A percentile compares a stretch with the other conserved stretches of the same genome.
Conservation (phyloP, 2,888 invertebrate species). For the Margaritifera margaritifera region DNA sequence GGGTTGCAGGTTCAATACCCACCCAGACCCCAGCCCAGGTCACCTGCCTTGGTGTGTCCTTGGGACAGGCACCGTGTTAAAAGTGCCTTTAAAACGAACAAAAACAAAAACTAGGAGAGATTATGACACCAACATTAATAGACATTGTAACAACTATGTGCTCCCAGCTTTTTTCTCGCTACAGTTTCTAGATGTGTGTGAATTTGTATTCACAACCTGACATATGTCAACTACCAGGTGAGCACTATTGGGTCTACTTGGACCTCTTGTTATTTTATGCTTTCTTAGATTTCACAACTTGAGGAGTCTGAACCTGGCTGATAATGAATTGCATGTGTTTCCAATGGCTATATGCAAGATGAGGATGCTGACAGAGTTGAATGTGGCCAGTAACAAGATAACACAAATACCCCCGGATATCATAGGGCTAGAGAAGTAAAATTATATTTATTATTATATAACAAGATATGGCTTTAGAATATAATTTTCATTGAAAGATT, state of each 20-base stretch:
- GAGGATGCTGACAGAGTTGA: conserved; percentile 69
- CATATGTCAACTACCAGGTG: too few relatives aligned
- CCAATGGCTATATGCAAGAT: conserved; percentile 71
- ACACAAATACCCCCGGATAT: conserved; percentile 69
- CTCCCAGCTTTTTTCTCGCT: too few relatives aligned
- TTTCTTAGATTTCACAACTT: conserved; percentile 66
- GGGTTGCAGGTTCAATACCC: too few relatives aligned
- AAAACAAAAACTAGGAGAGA: too few relatives aligned
- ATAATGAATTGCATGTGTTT: conserved; percentile 72
- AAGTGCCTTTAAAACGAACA: too few relatives aligned
- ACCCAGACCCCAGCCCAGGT: too few relatives aligned
- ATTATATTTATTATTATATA: conserved; percentile 1
- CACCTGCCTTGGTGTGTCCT: too few relatives aligned
- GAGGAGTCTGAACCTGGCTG: conserved; percentile 72
- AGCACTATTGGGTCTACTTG: not conserved
- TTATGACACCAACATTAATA: too few relatives aligned
- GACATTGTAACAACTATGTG: too few relatives aligned
- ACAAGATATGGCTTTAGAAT: not conserved
- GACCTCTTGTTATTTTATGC: not conserved
- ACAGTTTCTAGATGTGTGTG: too few relatives aligned
- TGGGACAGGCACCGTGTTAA: too few relatives aligned
- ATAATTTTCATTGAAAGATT: not conserved
- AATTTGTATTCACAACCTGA: too few relatives aligned
- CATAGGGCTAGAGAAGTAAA: conserved; percentile 64
- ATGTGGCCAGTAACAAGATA: conserved; percentile 71